Evolutionary conservation across 2,797 vertebrate species (phyloP).

Genomic region (Typhlichthys subterraneus): DNA sequence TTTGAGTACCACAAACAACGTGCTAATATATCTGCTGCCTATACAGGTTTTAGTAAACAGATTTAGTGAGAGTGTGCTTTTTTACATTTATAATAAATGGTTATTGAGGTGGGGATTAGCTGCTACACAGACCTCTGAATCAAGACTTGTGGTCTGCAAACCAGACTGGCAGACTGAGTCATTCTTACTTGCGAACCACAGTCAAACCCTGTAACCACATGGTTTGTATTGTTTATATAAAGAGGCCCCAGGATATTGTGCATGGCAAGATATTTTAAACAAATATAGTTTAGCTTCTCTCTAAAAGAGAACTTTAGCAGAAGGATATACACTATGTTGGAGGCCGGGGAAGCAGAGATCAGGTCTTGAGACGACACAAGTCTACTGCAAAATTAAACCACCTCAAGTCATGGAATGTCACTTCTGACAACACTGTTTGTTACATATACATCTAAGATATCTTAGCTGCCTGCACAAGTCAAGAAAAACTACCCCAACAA

Average conservation of each 20-base stretch:
- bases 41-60: slow-evolving; percentile 41
- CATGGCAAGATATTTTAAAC: slow-evolving; percentile 28
- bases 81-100: slow-evolving; percentile 37
- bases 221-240: slow-evolving; percentile 49
- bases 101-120: slow-evolving; percentile 41
- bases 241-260: slow-evolving; percentile 34
- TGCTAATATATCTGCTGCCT: slow-evolving; percentile 11
- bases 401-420: too few species aligned
- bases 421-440: too few species aligned
- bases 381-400: too few species aligned
- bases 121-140: slow-evolving; percentile 52
- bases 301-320: slow-evolving; percentile 18
- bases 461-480: too few species aligned
- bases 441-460: too few species aligned
- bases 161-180: slow-evolving; percentile 54
- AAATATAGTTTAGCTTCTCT: slow-evolving; percentile 25
- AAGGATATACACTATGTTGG: not conserved
- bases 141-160: slow-evolving; percentile 46
- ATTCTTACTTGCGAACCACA: slow-evolving; percentile 44
- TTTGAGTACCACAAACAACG: not conserved
- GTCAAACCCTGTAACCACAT: slow-evolving; percentile 32
- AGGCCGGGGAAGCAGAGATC: not conserved
- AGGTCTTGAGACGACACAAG: too few species aligned
- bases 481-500: too few species aligned
- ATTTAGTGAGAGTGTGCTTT: slow-evolving; percentile 32